A percentile compares a stretch with the other conserved stretches of the same genome.
These are phyloP conservation scores for Germaria angustata DNA, from an alignment of 2,888 invertebrate species.

Conservation along the genomic window DNA sequence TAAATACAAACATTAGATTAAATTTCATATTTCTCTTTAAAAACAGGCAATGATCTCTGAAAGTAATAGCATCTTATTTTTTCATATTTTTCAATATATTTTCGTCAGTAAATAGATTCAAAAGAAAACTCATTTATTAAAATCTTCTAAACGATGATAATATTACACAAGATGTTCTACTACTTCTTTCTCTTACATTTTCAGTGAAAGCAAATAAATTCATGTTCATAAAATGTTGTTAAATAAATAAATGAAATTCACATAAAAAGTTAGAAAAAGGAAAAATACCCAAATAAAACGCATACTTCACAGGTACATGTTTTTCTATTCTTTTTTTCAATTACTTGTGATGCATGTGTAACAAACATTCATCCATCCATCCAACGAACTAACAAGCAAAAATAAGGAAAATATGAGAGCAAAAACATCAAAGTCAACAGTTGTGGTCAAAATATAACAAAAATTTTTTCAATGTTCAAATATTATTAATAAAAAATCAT, in stretches of 20 bases:
- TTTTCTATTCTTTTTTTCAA: conserved; percentile 4
- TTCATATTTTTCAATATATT: neutral
- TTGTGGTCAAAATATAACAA: neutral
- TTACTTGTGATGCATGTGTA: conserved; percentile 55
- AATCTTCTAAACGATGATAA: neutral
- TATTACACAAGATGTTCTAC: conserved; percentile 3
- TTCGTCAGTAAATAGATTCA: neutral
- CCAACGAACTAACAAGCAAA: neutral
- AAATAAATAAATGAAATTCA: conserved; percentile 24
- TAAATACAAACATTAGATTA: neutral
- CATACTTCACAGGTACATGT: neutral
- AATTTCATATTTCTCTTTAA: no score
- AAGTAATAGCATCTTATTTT: neutral
- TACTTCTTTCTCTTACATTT: neutral
- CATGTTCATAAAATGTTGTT: conserved; percentile 33
- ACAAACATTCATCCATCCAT: conserved; percentile 21
- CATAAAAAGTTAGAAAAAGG: neutral
- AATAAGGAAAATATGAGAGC: conserved; percentile 6
- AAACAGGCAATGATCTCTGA: conserved; percentile 12
- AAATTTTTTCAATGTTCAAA: no score
- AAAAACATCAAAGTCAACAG: neutral
- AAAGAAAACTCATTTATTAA: conserved; percentile 11
- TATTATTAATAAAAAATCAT: no score
- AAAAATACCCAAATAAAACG: neutral
- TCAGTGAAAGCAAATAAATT: conserved; percentile 49